phyloP scores from a whole-genome alignment of 2,113 vertebrate species.

The Orthonyx spaldingii region DNA sequence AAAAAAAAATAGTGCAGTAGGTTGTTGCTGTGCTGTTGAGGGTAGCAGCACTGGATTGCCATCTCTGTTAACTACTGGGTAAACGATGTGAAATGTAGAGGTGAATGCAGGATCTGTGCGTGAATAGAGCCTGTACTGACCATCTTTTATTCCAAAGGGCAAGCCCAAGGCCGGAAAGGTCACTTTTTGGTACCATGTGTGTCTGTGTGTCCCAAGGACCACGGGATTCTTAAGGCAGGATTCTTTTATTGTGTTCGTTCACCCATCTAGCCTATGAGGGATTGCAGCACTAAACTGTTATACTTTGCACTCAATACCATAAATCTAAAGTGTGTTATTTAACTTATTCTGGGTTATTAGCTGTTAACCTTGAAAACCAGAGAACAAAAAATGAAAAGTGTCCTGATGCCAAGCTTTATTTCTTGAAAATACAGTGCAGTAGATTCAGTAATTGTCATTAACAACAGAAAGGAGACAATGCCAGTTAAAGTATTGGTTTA shows the following conservation, averaged over 20 bases:
- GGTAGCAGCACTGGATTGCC: not conserved
- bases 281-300: constrained; percentile 46
- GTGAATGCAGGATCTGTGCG: not conserved
- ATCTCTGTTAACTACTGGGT: not conserved
- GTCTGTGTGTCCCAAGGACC: not conserved
- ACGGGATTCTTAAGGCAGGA: not conserved
- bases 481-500: not conserved
- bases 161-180: constrained; percentile 1
- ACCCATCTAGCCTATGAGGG: not conserved
- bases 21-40: not conserved
- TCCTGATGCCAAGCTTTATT: not conserved
- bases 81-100: not conserved
- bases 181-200: not conserved
- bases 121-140: not conserved
- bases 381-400: constrained; percentile 63
- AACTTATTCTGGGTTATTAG: constrained; percentile 57
- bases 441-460: not conserved
- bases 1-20: not conserved
- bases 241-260: constrained; percentile 4
- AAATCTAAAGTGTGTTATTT: constrained; percentile 57
- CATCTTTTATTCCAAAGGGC: not conserved
- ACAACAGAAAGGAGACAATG: not conserved
- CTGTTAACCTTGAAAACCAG: constrained; percentile 66
- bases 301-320: constrained; percentile 21
- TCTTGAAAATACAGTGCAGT: constrained; percentile 1